phyloP scores from a whole-genome alignment of 2,113 vertebrate genomes.

The Lepus americanus region DNA sequence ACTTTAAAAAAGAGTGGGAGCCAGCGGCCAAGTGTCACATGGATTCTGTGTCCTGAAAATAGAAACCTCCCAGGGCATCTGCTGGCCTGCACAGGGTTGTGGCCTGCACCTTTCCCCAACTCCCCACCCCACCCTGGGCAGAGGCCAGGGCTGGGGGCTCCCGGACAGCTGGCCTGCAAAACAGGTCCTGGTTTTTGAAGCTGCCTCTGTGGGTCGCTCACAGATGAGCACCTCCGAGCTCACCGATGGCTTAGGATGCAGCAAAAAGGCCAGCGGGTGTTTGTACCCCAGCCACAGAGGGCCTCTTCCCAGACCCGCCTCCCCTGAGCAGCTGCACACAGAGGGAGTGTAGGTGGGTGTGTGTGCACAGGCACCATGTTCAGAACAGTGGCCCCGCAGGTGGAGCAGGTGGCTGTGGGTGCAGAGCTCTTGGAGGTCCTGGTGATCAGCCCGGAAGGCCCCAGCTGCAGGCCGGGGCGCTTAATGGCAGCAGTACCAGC shows the following conservation, averaged over 20 bases:
- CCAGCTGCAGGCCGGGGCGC: background rate
- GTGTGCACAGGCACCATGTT: background rate
- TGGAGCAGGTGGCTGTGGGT: background rate
- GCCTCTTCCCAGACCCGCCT: constrained; percentile 11
- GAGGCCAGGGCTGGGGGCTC: background rate
- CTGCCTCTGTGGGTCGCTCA: background rate
- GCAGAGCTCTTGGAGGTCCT: background rate
- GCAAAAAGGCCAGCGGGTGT: constrained; percentile 48
- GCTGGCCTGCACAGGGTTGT: background rate
- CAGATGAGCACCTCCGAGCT: background rate
- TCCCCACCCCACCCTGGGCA: background rate
- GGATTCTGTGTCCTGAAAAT: constrained; percentile 67
- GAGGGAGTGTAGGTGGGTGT: background rate
- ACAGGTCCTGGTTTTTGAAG: background rate
- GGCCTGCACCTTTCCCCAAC: background rate
- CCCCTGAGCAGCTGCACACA: background rate
- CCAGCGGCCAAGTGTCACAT: constrained; percentile 54
- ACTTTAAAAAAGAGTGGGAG: constrained; percentile 69
- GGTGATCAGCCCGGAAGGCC: background rate
- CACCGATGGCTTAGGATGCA: background rate
- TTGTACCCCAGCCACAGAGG: constrained; percentile 35
- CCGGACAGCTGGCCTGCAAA: background rate
- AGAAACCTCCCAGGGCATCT: background rate
- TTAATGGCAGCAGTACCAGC: background rate
- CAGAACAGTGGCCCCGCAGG: background rate